Conservation (phyloP, 1,140 invertebrate genomes). For the Goniozus legneri region DNA sequence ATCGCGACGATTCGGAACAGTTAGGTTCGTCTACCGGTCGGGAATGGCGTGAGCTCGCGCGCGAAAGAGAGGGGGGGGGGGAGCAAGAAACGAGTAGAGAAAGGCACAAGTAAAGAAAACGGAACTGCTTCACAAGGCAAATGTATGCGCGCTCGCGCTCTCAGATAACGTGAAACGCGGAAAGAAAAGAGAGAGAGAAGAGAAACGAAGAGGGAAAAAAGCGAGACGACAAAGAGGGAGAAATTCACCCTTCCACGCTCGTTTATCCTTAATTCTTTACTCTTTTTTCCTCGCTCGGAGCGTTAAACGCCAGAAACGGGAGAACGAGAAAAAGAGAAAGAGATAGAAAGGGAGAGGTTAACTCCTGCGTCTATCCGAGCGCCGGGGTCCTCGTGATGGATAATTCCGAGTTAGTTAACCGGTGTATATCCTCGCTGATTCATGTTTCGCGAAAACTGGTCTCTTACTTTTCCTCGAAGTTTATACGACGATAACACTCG, state of each 20-base stretch:
- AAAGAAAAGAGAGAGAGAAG: neutral
- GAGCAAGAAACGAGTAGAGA: constrained; percentile 3
- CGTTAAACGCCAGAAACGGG: neutral
- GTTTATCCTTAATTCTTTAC: constrained; percentile 1
- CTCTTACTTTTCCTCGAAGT: too few species aligned
- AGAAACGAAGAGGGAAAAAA: constrained; percentile 3
- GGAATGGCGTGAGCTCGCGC: constrained; percentile 18
- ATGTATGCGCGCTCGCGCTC: constrained; percentile 32
- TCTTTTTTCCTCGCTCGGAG: constrained; percentile 8
- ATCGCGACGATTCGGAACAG: constrained; percentile 37
- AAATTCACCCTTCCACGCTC: constrained; percentile 1
- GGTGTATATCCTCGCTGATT: too few species aligned
- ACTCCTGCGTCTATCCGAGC: constrained; percentile 34
- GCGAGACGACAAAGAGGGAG: constrained; percentile 7
- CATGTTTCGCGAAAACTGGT: too few species aligned
- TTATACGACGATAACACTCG: too few species aligned
- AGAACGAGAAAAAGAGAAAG: neutral
- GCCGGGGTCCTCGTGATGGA: constrained; percentile 31
- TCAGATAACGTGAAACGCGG: constrained; percentile 34
- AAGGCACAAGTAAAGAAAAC: constrained; percentile 30
- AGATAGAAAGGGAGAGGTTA: too few species aligned
- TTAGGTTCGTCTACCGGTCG: constrained; percentile 38
- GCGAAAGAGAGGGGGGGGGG: constrained; percentile 4
- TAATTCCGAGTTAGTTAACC: constrained; percentile 37
- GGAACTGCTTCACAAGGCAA: constrained; percentile 33